A percentile compares a stretch with the other conserved stretches of the same genome.
phyloP scores from a whole-genome alignment of 2,113 vertebrate species.

The Cheilinus undulatus region DNA sequence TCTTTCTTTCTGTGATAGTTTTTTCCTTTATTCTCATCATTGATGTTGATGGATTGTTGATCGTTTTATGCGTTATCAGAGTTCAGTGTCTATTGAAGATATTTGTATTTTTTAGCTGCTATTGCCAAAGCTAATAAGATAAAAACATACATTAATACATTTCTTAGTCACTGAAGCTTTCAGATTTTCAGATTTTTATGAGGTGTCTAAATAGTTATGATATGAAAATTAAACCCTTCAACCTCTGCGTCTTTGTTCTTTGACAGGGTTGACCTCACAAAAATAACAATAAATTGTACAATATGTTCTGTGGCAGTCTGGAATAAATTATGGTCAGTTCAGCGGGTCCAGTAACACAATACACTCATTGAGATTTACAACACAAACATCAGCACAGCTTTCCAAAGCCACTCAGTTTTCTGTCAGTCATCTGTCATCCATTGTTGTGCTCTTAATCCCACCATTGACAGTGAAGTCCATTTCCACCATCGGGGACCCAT shows the following conservation, averaged over 20 bases:
- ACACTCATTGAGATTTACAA: slow-evolving; percentile 68
- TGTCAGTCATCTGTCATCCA: slow-evolving; percentile 77
- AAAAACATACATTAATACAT: too few species aligned
- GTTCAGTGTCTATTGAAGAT: too few species aligned
- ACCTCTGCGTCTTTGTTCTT: slow-evolving; percentile 30
- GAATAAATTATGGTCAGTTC: slow-evolving; percentile 55
- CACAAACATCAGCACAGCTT: slow-evolving; percentile 69
- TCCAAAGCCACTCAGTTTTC: slow-evolving; percentile 77
- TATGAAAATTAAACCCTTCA: slow-evolving; percentile 10
- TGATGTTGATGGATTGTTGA: too few species aligned
- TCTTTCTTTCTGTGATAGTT: too few species aligned
- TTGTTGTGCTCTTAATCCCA: slow-evolving; percentile 78
- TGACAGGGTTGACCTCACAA: slow-evolving; percentile 53
- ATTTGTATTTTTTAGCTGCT: too few species aligned
- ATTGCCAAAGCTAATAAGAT: too few species aligned
- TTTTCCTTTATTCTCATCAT: too few species aligned
- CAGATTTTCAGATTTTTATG: too few species aligned
- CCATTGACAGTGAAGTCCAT: slow-evolving; percentile 59
- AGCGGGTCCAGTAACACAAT: slow-evolving; percentile 58
- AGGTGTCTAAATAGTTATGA: background rate
- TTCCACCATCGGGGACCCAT: slow-evolving; percentile 55
- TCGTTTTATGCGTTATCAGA: too few species aligned
- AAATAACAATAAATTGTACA: slow-evolving; percentile 57
- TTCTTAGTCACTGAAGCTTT: too few species aligned
- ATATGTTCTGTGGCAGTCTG: slow-evolving; percentile 45